Evolutionary conservation across 2,888 invertebrate species (phyloP).

Genomic region (Drosophila peninsularis): DNA sequence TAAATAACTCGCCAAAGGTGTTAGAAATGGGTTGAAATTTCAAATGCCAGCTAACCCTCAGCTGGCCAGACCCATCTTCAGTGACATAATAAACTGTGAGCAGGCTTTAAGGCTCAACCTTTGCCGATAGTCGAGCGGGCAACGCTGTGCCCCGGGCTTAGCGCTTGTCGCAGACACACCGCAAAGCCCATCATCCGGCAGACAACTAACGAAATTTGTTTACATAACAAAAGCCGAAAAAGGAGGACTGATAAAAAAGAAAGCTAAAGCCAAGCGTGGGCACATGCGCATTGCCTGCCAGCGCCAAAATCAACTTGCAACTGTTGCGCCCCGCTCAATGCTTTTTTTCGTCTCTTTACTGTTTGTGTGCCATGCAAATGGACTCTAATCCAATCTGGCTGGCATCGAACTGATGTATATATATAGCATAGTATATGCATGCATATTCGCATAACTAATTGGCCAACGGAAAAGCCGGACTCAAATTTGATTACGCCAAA

Average conservation of each 20-base stretch:
- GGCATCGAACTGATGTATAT: conserved; percentile 33
- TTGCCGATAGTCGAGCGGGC: conserved; percentile 32
- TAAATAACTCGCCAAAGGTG: conserved; percentile 51
- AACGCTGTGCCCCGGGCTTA: neutral
- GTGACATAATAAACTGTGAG: neutral
- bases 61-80: neutral
- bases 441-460: conserved; percentile 56
- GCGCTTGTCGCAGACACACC: conserved; percentile 42
- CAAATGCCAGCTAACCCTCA: neutral
- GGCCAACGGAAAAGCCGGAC: conserved; percentile 38
- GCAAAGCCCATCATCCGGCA: conserved; percentile 36
- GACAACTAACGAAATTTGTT: conserved; percentile 61
- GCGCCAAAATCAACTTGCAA: conserved; percentile 55
- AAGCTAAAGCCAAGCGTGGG: conserved; percentile 45
- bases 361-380: conserved; percentile 27
- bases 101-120: conserved; percentile 23
- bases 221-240: conserved; percentile 64
- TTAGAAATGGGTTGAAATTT: conserved; percentile 26
- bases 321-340: conserved; percentile 62
- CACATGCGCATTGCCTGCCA: conserved; percentile 65
- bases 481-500: conserved; percentile 58
- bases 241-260: conserved; percentile 11
- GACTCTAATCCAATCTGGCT: conserved; percentile 59
- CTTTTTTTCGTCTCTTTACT: conserved; percentile 4
- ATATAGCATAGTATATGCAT: conserved; percentile 1